Percentiles rank a stretch among this genome's conserved stretches.
These are phyloP conservation scores for Cydia amplana DNA, from an alignment of 1,140 invertebrate genomes.

Conservation along the genomic window DNA sequence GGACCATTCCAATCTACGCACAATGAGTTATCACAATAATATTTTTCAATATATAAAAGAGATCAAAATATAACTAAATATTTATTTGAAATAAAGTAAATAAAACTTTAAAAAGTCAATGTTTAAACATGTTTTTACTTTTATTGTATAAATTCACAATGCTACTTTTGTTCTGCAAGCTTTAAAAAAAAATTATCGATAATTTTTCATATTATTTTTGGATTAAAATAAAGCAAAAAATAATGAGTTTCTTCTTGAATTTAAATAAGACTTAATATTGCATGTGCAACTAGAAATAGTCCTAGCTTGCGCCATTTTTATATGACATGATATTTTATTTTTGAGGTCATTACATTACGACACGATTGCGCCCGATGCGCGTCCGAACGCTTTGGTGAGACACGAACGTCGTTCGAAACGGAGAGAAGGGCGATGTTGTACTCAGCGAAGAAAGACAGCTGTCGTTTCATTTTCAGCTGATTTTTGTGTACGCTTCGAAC, in stretches of 20 bases:
- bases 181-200: too few species aligned
- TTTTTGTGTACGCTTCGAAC: slow-evolving; percentile 73
- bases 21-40: neutral
- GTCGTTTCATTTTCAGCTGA: slow-evolving; percentile 79
- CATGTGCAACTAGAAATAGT: slow-evolving; percentile 26
- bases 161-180: too few species aligned
- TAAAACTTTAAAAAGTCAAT: too few species aligned
- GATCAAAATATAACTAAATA: neutral
- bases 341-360: slow-evolving; percentile 66
- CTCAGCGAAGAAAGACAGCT: slow-evolving; percentile 72
- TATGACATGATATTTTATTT: slow-evolving; percentile 51
- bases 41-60: neutral
- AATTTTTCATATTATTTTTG: neutral
- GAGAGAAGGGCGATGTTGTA: slow-evolving; percentile 72
- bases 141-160: too few species aligned
- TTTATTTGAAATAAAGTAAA: neutral
- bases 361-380: slow-evolving; percentile 59
- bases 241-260: neutral
- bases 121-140: too few species aligned
- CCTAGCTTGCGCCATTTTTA: slow-evolving; percentile 27
- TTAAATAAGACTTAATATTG: neutral
- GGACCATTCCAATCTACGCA: neutral
- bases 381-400: slow-evolving; percentile 52
- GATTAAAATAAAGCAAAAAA: neutral
- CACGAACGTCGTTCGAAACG: slow-evolving; percentile 66